Percentiles rank a stretch among this genome's conserved stretches.
These are phyloP conservation scores for Lysiphlebus fabarum DNA, from an alignment of 1,140 invertebrate species.

Conservation along the genomic window DNA sequence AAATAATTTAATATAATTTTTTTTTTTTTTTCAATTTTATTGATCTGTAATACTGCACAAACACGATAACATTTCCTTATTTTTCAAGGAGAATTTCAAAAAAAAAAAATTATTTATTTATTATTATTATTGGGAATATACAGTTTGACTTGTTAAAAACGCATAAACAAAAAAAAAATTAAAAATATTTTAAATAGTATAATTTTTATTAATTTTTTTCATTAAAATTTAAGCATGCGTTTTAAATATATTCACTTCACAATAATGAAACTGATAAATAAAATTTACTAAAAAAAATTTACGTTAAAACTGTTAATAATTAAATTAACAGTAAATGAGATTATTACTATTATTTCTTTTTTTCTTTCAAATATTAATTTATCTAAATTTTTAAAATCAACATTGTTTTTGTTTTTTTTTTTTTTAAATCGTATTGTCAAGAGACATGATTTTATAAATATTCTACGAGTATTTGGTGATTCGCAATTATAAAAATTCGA, in stretches of 20 bases:
- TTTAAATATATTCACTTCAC: too few species aligned
- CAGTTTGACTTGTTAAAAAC: conserved; percentile 23
- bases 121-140: conserved; percentile 40
- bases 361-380: neutral
- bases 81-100: conserved; percentile 26
- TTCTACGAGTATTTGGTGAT: conserved; percentile 52
- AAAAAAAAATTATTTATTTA: conserved; percentile 31
- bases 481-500: conserved; percentile 26
- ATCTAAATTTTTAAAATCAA: conserved; percentile 34
- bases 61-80: conserved; percentile 34
- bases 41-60: conserved; percentile 47
- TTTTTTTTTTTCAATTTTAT: conserved; percentile 39
- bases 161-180: neutral
- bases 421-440: neutral
- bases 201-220: conserved; percentile 8
- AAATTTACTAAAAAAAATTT: too few species aligned
- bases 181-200: conserved; percentile 16
- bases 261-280: too few species aligned
- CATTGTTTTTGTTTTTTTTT: conserved; percentile 16
- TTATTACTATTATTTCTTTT: neutral
- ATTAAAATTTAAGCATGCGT: conserved; percentile 34
- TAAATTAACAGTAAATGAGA: too few species aligned
- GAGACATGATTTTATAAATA: conserved; percentile 15
- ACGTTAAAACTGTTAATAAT: too few species aligned
- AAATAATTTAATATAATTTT: neutral